Conservation (phyloP, 2,888 invertebrate genomes). For the Amblyteles armatorius region DNA sequence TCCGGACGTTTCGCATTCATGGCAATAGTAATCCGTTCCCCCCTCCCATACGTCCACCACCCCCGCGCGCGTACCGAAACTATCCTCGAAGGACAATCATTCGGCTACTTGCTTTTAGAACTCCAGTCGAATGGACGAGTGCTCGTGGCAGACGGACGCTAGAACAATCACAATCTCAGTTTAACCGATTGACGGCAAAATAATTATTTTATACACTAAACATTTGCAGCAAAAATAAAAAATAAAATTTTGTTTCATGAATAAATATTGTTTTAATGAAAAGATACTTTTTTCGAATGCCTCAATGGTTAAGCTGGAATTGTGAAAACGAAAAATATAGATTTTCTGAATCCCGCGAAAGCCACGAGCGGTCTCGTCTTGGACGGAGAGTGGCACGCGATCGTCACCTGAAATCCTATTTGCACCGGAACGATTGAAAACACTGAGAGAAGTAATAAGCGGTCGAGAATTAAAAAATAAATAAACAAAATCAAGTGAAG, state of each 20-base stretch:
- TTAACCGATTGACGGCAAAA: neutral
- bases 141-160: slow-evolving; percentile 41
- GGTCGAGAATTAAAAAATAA: neutral
- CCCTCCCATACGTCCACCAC: neutral
- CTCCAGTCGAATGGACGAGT: slow-evolving; percentile 45
- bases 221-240: neutral
- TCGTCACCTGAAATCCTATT: slow-evolving; percentile 58
- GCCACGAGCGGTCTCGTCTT: neutral
- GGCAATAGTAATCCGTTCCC: neutral
- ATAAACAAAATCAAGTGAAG: slow-evolving; percentile 11
- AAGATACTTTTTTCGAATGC: neutral
- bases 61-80: slow-evolving; percentile 54
- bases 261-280: neutral
- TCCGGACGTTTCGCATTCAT: neutral
- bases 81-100: slow-evolving; percentile 66
- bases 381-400: slow-evolving; percentile 11
- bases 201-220: neutral
- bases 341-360: neutral
- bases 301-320: neutral
- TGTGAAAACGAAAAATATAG: neutral
- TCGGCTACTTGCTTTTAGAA: slow-evolving; percentile 57
- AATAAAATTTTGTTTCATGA: neutral
- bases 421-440: slow-evolving; percentile 25
- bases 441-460: neutral
- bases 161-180: slow-evolving; percentile 11